Conservation (phyloP, 2,888 invertebrate genomes). For the Synergus laeviventris region DNA sequence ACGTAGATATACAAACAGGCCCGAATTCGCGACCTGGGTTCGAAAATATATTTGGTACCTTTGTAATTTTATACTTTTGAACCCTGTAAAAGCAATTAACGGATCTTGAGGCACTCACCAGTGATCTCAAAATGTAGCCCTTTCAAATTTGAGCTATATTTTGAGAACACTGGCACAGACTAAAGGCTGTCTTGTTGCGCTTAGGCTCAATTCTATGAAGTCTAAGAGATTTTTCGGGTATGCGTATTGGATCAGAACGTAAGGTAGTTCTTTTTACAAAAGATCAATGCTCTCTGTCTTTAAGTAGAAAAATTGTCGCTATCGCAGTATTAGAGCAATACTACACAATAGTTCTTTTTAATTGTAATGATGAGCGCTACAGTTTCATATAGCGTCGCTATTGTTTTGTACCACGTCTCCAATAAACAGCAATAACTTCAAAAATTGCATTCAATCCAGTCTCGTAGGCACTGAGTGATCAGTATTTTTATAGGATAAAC, state of each 20-base stretch:
- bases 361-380: conserved; percentile 12
- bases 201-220: conserved; percentile 47
- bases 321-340: conserved; percentile 2
- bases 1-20: conserved; percentile 26
- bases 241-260: conserved; percentile 69
- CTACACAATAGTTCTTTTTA: neutral
- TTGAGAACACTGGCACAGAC: neutral
- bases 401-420: neutral
- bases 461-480: conserved; percentile 11
- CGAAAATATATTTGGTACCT: conserved; percentile 34
- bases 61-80: conserved; percentile 40
- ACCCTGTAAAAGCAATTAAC: conserved; percentile 3
- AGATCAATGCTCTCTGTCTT: conserved; percentile 41
- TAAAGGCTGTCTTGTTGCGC: conserved; percentile 49
- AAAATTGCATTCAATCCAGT: neutral
- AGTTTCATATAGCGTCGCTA: neutral
- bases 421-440: neutral
- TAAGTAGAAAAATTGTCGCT: conserved; percentile 1
- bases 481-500: conserved; percentile 16
- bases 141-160: neutral
- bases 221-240: conserved; percentile 63
- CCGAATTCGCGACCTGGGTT: conserved; percentile 18
- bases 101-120: conserved; percentile 17
- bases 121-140: neutral
- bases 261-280: conserved; percentile 53